Base-by-base conservation (phyloP, 2,797 vertebrate genomes). In the Danio tinwini region DNA sequence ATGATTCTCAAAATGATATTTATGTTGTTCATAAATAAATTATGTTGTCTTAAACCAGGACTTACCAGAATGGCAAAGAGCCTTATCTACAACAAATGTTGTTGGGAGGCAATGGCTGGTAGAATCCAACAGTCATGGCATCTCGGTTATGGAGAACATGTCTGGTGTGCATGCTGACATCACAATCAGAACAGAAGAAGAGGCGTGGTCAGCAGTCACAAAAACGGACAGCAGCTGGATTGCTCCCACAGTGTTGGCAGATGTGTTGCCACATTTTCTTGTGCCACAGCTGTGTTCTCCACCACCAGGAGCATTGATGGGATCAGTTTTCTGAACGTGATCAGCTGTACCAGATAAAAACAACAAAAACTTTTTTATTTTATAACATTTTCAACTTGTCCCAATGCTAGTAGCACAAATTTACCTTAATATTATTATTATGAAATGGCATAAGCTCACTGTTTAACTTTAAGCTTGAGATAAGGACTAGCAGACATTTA, bases 61-160 rank as follows among this genome's bases (percentile, higher is more conserved):
- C 49, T 53, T 69, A 69, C 29, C 68, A 80, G 56, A 80, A 13
- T 72, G 68, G 21, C 52, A 44, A 29, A 56, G 37, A 73, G 47
- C 69, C 37, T 21, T 73, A 53, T 53, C 58, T 4, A 80, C 58
- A 29, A 64, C 16, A 19, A 19, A 65, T 44, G 17, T 73, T n/a
- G 69, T 80, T 61, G 58, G 58, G 68, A 72, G 58, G 47, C 69
- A 76, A 14, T 76, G 74, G 42, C 7, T 40, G 61, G 29, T 7
- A 53, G 58, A 64, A 52, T 52, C 21, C 45, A 52, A 55, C 5
- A n/a, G 73, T 64, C 73, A 75, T 75, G 55, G 58, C 55, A 75
- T 64, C 73, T 75, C 73, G 1, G 45, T 75, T 75, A 12, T 75
- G 73, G 21, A 75, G 58, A 4, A 64, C 47, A 37, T 75, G 37